These are phyloP conservation scores for Phasianus colchicus DNA, from an alignment of 2,113 vertebrate species.

Conservation along the genomic window DNA sequence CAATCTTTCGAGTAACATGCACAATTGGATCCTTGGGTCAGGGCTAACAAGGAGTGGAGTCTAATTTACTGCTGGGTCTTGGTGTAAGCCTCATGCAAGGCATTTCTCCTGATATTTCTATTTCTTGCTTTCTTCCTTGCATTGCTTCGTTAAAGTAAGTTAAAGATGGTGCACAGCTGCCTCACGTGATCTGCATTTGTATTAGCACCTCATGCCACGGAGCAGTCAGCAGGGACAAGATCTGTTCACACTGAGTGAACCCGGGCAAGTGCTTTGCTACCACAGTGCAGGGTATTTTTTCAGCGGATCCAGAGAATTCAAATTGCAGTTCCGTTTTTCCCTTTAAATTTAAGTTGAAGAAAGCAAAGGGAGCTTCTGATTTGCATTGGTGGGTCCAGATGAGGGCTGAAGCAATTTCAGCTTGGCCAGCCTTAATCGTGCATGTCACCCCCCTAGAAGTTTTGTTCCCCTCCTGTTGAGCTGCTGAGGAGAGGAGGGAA, in stretches of 20 bases:
- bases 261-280: not conserved
- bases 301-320: not conserved
- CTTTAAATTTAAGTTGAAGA: not conserved
- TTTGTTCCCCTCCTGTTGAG: conserved; percentile 33
- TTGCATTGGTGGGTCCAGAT: not conserved
- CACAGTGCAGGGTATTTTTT: not conserved
- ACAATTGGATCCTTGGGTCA: not conserved
- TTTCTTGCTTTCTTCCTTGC: not conserved
- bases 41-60: not conserved
- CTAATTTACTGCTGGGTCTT: not conserved
- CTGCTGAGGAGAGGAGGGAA: not conserved
- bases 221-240: not conserved
- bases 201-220: not conserved
- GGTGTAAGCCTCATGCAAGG: not conserved
- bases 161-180: not conserved
- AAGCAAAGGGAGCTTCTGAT: not conserved
- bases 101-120: not conserved
- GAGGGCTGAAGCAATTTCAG: conserved; percentile 4
- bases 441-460: conserved; percentile 24
- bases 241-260: not conserved
- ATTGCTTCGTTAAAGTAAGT: not conserved
- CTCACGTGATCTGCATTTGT: rapidly evolving
- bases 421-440: not conserved
- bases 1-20: not conserved
- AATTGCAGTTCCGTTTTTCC: not conserved